phyloP scores from a whole-genome alignment of 2,797 vertebrate genomes.

The Pseudocheirus occidentalis region DNA sequence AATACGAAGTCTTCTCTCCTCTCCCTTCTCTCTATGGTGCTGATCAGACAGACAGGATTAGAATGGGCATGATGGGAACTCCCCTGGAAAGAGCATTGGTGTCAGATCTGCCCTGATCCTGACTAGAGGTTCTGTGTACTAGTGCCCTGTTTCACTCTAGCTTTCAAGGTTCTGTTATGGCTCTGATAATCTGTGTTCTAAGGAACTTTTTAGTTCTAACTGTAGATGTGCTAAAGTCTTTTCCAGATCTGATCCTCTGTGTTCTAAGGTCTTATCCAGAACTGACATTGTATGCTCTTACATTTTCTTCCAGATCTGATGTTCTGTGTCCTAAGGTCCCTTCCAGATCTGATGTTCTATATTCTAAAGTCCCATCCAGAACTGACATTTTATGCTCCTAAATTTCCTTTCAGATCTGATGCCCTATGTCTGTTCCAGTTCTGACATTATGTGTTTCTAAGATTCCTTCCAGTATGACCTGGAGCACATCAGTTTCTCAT shows the following conservation, averaged over 20 bases:
- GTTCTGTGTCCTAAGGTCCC: background rate
- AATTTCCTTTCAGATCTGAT: too few relatives aligned
- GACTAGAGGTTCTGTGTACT: background rate
- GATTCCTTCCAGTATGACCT: background rate
- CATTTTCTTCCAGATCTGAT: background rate
- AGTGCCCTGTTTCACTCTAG: background rate
- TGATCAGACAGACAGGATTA: background rate
- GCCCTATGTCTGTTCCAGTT: too few relatives aligned
- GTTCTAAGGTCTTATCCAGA: background rate
- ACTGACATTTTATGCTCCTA: too few relatives aligned
- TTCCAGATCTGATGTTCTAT: background rate
- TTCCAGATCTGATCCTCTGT: background rate
- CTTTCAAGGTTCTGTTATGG: background rate
- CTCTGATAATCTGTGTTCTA: background rate
- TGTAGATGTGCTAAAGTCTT: background rate
- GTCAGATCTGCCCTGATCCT: background rate
- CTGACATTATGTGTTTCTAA: too few relatives aligned
- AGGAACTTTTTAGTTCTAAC: background rate
- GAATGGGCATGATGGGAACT: background rate
- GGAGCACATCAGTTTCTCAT: background rate
- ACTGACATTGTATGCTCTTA: background rate
- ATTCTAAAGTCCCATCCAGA: background rate
- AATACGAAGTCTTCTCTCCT: background rate
- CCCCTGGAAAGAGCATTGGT: background rate
- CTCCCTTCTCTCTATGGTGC: background rate